Base-by-base conservation (phyloP, 2,797 vertebrate genomes). In the Urosaurus nigricauda region DNA sequence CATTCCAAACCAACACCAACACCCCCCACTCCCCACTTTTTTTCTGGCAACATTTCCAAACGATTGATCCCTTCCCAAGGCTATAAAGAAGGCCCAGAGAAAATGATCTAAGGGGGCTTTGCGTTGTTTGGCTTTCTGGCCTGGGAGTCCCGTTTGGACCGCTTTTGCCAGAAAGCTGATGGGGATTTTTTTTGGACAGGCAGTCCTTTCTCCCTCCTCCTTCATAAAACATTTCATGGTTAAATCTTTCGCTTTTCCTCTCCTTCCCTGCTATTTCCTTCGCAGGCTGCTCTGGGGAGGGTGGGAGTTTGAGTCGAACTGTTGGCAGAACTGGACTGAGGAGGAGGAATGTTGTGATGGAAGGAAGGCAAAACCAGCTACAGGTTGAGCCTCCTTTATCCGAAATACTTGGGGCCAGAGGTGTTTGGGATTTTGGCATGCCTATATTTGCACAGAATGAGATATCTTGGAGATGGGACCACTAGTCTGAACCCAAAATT, bases 41-140 rank as follows among this genome's bases (percentile, higher is more conserved):
- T 96, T 97, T 95, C 96, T 95, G 95, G 95, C 96, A 97, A 96
- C 94, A 95, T 96, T 97, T 97, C 94, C 95, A 96, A 96, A 93
- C 94, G 90, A 96, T 96, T 96, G 96, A 95, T 95, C 95, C 95
- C 96, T 68, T 96, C 94, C 94, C 79, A 51, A 96, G 92, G 94
- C 93, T 93, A 95, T 95, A 96, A 96, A 95, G 92, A 97, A 94
- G 91, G 93, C 95, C 94, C 95, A 96, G 95, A 95, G 95, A 96
- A 82, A 96, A 96, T 92, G 95, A 96, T 96, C 96, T 96, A 96
- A 96, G 86, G 90, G 95, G 95, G 95, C 92, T 95, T 83, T 88
- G 93, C 88, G 94, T 95, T 95, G 94, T 95, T 95, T 96, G 92
- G 94, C 92, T 95, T 95, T 93, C 19, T 32, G 47, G 94, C 94